A percentile compares a stretch with the other conserved stretches of the same genome.
Conservation (phyloP, 2,797 vertebrate species). For the Enteromius paludinosus region DNA sequence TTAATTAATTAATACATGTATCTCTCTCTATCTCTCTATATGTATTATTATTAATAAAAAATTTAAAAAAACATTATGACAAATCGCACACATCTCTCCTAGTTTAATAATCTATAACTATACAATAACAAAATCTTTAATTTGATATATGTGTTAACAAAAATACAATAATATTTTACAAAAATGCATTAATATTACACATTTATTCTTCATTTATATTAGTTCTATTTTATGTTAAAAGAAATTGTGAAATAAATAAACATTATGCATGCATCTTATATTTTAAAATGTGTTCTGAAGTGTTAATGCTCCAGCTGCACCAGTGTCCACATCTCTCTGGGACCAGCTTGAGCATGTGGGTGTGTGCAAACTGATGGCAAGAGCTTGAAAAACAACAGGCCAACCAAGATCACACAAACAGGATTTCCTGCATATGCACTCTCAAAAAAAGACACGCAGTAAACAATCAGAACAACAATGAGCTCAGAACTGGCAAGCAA, state of each 20-base stretch:
- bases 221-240: no score
- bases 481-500: slow-evolving; percentile 1
- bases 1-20: no score
- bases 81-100: not conserved
- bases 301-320: not conserved
- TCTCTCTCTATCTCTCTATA: not conserved
- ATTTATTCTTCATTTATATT: not conserved
- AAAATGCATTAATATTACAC: not conserved
- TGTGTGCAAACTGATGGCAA: slow-evolving; percentile 22
- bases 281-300: not conserved
- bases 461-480: slow-evolving; percentile 32
- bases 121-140: not conserved
- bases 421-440: slow-evolving; percentile 67
- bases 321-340: slow-evolving; percentile 20
- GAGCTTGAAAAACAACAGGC: slow-evolving; percentile 14
- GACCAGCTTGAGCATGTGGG: slow-evolving; percentile 23
- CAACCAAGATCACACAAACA: slow-evolving; percentile 66
- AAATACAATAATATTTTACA: not conserved
- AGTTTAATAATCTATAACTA: not conserved
- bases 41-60: not conserved
- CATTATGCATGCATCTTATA: not conserved
- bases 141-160: no score
- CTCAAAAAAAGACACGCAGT: slow-evolving; percentile 27
- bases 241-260: not conserved
- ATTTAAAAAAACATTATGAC: no score